phyloP scores from a whole-genome alignment of 1,140 invertebrate genomes.

The Formica selysi region DNA sequence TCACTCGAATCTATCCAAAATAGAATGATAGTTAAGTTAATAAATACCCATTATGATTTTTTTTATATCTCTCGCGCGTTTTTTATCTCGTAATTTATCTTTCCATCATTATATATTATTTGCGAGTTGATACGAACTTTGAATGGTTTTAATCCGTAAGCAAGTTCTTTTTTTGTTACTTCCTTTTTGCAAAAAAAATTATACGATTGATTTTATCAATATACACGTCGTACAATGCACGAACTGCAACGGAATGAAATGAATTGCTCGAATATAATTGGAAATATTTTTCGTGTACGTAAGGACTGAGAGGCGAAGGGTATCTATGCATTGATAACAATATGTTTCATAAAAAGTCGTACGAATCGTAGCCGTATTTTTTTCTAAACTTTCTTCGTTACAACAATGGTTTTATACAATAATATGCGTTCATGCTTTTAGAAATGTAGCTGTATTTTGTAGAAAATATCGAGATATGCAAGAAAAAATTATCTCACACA shows the following conservation, averaged over 20 bases:
- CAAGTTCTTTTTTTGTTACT: not conserved
- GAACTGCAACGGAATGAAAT: not conserved
- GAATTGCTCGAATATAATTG: slow-evolving; percentile 29
- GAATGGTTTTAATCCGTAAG: not conserved
- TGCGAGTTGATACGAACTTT: not conserved
- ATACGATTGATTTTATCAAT: not conserved
- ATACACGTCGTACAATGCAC: not conserved
- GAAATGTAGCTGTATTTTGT: not conserved
- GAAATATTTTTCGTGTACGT: slow-evolving; percentile 7
- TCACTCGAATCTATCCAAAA: not conserved
- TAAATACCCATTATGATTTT: not conserved
- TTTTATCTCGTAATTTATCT: slow-evolving; percentile 19
- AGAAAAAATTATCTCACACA: not conserved
- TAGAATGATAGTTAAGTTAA: slow-evolving; percentile 17
- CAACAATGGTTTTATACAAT: not conserved
- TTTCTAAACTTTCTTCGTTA: slow-evolving; percentile 25
- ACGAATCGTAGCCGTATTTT: slow-evolving; percentile 24
- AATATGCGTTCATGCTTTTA: not conserved
- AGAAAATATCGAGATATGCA: not conserved
- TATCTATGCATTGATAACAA: slow-evolving; percentile 21
- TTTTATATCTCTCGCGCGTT: not conserved
- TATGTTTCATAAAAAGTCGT: not conserved
- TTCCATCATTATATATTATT: not conserved
- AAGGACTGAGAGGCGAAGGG: not conserved
- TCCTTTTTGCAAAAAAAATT: not conserved